phyloP scores from a whole-genome alignment of 2,888 invertebrate species.

The Limenitis arthemis region DNA sequence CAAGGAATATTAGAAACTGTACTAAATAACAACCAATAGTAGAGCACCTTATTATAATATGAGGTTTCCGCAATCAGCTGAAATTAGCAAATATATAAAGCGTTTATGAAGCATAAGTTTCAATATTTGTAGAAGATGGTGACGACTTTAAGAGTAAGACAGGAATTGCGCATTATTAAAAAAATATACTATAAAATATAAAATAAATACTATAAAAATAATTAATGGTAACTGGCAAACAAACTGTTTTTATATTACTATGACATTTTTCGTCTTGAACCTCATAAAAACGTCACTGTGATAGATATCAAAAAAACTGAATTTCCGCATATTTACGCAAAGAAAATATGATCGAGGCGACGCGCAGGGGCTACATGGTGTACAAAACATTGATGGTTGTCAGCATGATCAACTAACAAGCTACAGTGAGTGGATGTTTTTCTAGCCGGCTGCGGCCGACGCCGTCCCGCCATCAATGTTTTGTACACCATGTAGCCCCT shows the following conservation, averaged over 20 bases:
- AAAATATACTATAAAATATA: no score
- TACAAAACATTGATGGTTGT: conserved; percentile 56
- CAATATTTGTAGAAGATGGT: neutral
- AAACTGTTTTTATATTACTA: neutral
- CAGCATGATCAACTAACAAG: conserved; percentile 29
- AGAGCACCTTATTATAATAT: no score
- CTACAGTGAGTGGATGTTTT: conserved; percentile 39
- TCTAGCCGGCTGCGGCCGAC: conserved; percentile 53
- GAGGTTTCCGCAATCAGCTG: no score
- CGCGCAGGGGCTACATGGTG: conserved; percentile 58
- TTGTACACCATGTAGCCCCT: conserved; percentile 61
- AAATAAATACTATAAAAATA: no score
- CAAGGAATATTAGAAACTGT: no score
- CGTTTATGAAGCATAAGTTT: conserved; percentile 12
- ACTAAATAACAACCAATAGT: no score
- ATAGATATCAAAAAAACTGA: conserved; percentile 3
- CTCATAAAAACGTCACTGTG: neutral
- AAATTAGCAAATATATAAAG: neutral
- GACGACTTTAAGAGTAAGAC: no score
- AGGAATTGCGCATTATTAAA: no score
- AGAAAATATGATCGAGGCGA: conserved; percentile 61
- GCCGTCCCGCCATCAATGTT: conserved; percentile 61
- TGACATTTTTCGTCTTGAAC: neutral
- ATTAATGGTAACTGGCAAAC: no score
- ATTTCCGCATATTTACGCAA: conserved; percentile 60